Evolutionary conservation across 1,140 invertebrate species (phyloP), one percentile per base, ranked within the genome.

Genomic region (Pissodes strobi): DNA sequence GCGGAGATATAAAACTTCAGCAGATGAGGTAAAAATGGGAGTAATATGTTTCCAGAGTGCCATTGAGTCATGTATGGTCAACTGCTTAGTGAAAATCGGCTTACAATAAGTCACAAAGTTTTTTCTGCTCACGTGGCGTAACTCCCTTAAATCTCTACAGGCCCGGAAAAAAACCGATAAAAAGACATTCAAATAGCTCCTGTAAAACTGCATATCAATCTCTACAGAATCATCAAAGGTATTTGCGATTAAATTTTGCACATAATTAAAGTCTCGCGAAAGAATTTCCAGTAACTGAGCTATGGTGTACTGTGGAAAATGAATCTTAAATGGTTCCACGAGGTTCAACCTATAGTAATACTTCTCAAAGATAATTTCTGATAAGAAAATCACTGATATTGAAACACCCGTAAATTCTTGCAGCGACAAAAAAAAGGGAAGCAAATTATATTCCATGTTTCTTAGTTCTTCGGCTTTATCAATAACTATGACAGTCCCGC

Each of bases 221-320:
- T 77, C 77, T 1, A 83, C 73, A 39, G 82, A 74, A 65, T 79
- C 74, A 15, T 69, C 55, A 67, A 73, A 68, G 56, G 73, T 62
- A 61, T 71, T 48, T 9, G 56, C 25, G 8, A 77, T 52, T n/a
- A 62, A 39, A 10, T 63, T 22, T 39, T 59, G 63, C 10, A 46
- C 65, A 9, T 74, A 68, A 0, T 72, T 67, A 21, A 81, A 82
- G 37, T 82, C 74, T 0, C 80, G 75, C 34, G 81, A 80, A 69
- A 95, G 82, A 64, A 96, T 91, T 72, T 88, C 81, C n/a, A 82
- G 74, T 0, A 93, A 77, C 74, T 94, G 90, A 9, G 90, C 86
- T 80, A 87, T 89, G 12, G 80, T 88, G 72, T 95, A 96, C 69
- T 94, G 91, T 0, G 90, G 84, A 78, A 94, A 93, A 75, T 88